phyloP scores from a whole-genome alignment of 2,113 vertebrate species.

The Urocynchramus pylzowi region DNA sequence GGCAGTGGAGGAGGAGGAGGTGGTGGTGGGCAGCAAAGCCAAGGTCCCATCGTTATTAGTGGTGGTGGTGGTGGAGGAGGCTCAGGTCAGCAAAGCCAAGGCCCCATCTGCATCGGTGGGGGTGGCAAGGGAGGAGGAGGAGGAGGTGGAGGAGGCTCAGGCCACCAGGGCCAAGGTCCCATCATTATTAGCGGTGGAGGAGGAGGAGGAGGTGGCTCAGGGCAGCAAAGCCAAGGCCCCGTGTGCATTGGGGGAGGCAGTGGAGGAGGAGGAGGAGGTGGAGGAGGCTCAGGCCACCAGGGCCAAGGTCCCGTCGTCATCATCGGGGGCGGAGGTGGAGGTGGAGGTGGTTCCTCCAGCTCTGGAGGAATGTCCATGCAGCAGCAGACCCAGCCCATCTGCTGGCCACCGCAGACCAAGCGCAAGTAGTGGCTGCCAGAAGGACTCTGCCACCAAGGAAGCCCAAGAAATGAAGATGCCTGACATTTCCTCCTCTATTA shows the following conservation, averaged over 20 bases:
- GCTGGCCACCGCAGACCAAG: constrained; percentile 5
- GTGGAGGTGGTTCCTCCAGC: background rate
- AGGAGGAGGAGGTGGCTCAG: background rate
- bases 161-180: background rate
- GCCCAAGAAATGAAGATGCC: background rate
- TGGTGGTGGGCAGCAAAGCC: background rate
- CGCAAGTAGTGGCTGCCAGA: constrained; percentile 2
- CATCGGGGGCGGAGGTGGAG: background rate
- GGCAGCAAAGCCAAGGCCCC: background rate
- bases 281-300: background rate
- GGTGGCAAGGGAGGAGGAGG: background rate
- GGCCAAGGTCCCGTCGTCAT: background rate
- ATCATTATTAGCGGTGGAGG: background rate
- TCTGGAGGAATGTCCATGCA: background rate
- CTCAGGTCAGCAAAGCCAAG: background rate
- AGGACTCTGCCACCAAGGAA: background rate
- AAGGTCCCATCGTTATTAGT: background rate
- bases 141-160: background rate
- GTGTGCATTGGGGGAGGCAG: background rate
- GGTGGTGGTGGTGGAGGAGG: background rate
- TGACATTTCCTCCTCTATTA: background rate
- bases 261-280: background rate
- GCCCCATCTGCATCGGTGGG: background rate
- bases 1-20: background rate
- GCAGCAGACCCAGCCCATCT: constrained; percentile 28